These are phyloP conservation scores for Erinaceus europaeus DNA, from an alignment of 2,113 vertebrate genomes.

Conservation along the genomic window DNA sequence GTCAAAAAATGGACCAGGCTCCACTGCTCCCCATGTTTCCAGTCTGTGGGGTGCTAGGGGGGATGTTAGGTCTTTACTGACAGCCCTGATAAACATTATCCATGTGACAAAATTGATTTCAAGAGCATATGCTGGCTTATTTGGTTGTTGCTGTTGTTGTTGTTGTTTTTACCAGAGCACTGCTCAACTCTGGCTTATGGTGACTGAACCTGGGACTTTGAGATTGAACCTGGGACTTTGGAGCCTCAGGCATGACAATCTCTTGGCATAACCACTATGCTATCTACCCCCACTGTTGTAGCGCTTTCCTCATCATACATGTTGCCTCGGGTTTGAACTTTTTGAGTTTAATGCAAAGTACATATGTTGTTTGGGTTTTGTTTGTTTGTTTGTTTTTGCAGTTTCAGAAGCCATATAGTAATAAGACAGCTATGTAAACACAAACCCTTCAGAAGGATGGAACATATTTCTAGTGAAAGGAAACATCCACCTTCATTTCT, in stretches of 20 bases:
- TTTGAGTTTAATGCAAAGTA: conserved; percentile 16
- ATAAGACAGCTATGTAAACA: conserved; percentile 22
- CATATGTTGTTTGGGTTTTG: conserved; percentile 58
- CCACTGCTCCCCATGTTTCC: background rate
- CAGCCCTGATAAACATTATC: conserved; percentile 36
- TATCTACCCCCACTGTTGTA: background rate
- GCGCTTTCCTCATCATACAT: background rate
- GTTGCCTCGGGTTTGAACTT: conserved; percentile 33
- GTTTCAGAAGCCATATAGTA: conserved; percentile 33
- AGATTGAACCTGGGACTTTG: no score
- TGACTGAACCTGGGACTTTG: no score
- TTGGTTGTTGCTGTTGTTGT: no score
- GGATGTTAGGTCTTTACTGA: conserved; percentile 21
- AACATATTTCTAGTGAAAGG: conserved; percentile 19
- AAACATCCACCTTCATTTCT: conserved; percentile 1
- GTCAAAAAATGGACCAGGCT: conserved; percentile 16
- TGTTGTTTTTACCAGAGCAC: no score
- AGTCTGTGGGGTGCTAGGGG: background rate
- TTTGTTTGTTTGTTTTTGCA: conserved; percentile 41
- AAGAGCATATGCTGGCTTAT: conserved; percentile 13
- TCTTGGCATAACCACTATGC: no score
- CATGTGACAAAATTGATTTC: background rate
- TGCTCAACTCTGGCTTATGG: no score
- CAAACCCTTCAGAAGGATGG: background rate
- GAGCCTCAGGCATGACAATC: no score